Conservation (phyloP, 2,888 invertebrate species). For the Bugula neritina region DNA sequence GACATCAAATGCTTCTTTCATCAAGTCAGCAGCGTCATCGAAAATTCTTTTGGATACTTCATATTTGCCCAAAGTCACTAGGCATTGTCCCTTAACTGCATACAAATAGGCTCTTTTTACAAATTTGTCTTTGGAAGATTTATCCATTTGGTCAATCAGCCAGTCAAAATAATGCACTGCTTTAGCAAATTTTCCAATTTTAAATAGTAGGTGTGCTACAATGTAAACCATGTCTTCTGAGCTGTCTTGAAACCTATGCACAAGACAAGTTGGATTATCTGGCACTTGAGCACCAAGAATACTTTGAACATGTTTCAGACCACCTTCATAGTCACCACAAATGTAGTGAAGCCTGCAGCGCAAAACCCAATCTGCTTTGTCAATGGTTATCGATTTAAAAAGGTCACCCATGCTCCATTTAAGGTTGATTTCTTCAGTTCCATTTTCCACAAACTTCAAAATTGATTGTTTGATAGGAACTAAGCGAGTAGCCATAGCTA, state of each 20-base stretch:
- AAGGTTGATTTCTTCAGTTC: background rate
- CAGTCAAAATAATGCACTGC: background rate
- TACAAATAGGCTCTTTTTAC: background rate
- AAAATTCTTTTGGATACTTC: background rate
- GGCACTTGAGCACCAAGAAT: background rate
- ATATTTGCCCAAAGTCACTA: background rate
- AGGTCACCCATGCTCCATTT: background rate
- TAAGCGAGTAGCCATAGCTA: background rate
- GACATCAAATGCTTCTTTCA: background rate
- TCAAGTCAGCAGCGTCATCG: background rate
- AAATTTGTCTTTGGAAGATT: background rate
- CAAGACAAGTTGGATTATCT: background rate
- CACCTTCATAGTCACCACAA: slow-evolving; percentile 11
- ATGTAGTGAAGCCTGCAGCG: slow-evolving; percentile 1
- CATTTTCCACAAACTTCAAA: background rate
- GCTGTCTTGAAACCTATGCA: background rate
- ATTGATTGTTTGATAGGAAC: slow-evolving; percentile 2
- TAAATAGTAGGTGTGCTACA: slow-evolving; percentile 9
- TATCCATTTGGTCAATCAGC: background rate
- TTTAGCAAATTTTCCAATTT: slow-evolving; percentile 4
- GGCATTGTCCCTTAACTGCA: slow-evolving; percentile 11
- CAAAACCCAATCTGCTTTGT: background rate
- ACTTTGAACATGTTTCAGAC: background rate
- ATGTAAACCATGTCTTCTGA: background rate
- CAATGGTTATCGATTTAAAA: background rate